A percentile compares a stretch with the other conserved stretches of the same genome.
Conservation (phyloP, 2,888 invertebrate genomes). For the Myathropa florea region DNA sequence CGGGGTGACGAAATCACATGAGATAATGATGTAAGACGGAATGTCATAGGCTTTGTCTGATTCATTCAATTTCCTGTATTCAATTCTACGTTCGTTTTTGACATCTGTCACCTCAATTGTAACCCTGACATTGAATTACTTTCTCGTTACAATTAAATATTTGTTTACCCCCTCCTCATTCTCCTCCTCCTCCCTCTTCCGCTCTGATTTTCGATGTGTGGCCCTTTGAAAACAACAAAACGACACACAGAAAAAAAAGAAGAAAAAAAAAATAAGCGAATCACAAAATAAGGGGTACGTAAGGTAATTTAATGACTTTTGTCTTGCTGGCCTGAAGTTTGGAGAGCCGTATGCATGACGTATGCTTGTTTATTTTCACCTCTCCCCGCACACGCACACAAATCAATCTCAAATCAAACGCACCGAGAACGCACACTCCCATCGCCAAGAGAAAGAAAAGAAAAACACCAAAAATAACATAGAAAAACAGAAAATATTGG, state of each 20-base stretch:
- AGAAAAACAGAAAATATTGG: background rate
- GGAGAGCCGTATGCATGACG: no score
- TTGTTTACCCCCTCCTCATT: background rate
- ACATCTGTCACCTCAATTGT: constrained; percentile 24
- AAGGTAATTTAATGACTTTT: background rate
- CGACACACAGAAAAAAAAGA: background rate
- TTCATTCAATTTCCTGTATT: background rate
- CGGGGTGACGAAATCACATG: background rate
- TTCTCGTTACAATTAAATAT: constrained; percentile 25
- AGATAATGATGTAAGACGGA: background rate
- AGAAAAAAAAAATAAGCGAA: background rate
- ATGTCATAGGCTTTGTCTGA: background rate
- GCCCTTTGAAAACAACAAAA: background rate
- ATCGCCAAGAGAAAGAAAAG: background rate
- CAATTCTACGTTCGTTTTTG: constrained; percentile 2
- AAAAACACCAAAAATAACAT: background rate
- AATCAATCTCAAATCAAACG: background rate
- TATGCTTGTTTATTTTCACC: no score
- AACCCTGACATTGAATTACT: constrained; percentile 45
- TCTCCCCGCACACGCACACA: constrained; percentile 8
- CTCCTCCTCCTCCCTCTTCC: background rate
- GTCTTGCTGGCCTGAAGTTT: background rate
- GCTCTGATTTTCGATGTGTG: background rate
- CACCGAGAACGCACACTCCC: background rate
- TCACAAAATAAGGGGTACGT: background rate